These are phyloP conservation scores for Hyalella azteca DNA, from an alignment of 2,888 invertebrate species.

Conservation along the genomic window DNA sequence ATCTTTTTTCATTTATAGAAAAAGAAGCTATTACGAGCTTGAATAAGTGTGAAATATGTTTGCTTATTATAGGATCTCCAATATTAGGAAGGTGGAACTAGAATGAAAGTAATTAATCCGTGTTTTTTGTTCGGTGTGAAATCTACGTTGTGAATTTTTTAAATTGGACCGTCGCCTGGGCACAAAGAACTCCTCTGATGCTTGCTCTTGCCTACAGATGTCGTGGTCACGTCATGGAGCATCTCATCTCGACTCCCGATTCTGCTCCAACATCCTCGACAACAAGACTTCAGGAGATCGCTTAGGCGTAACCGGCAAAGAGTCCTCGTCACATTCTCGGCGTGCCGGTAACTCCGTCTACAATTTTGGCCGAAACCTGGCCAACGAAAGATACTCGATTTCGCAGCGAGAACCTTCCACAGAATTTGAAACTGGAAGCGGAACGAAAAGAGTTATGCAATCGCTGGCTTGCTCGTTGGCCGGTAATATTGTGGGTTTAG, in stretches of 20 bases:
- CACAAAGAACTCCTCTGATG: neutral
- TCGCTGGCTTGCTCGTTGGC: neutral
- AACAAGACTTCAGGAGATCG: neutral
- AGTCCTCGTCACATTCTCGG: neutral
- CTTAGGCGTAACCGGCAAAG: neutral
- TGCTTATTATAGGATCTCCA: no score
- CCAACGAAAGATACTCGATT: neutral
- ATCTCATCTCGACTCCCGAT: neutral
- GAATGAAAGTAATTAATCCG: no score
- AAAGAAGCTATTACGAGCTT: no score
- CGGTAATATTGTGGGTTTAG: neutral
- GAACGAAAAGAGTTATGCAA: neutral
- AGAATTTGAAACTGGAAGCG: neutral
- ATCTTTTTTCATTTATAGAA: no score
- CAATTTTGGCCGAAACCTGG: neutral
- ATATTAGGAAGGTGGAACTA: no score
- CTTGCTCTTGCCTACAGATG: slow-evolving; percentile 30
- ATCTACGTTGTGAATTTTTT: no score
- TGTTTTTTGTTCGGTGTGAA: no score
- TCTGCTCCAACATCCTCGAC: neutral
- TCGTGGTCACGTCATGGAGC: neutral
- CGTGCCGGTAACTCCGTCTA: neutral
- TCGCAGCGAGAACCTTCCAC: neutral
- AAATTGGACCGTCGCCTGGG: neutral
- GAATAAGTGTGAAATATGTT: no score